Evolutionary conservation across 1,140 invertebrate genomes (phyloP), one percentile per base, ranked within the genome.

Genomic region (Drosophila kanapiae): DNA sequence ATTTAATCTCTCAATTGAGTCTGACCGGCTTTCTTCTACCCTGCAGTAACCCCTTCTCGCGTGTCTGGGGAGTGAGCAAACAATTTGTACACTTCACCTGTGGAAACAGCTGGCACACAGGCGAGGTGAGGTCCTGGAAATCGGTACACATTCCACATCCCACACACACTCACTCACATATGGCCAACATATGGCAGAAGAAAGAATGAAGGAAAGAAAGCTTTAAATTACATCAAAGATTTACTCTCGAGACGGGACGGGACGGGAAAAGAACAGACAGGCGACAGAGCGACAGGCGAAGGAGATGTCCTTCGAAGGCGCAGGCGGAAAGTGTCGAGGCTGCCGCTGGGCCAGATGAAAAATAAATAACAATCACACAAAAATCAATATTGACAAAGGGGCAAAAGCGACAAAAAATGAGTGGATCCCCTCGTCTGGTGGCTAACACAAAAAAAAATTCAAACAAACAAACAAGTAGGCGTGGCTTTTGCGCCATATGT

Each of bases 331-430:
- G 67, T 71, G 69, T 72, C 69, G 63, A 38, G 51, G 51, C 51
- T 54, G 16, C 49, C 35, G 38, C 56, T 62, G 74, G 61, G 79
- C 71, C 74, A 75, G 76, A 86, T 82, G 81, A 84, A 86, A 86
- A 86, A 86, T 86, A 86, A 86, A 86, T 86, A 86, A 86, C 82
- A 86, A 86, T 86, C 82, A 86, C 61, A 86, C 63, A 75, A 86
- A 86, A 86, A 86, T 86, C 82, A 86, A 86, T 86, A 86, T 86
- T 86, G 82, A 86, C 82, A 79, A 80, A 58, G 60, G 60, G 43
- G 43, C 40, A 42, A 35, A 37, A 40, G 23, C n/a, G 42, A 51
- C 33, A 51, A 65, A 67, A 63, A 54, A 38, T 14, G n/a, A 38
- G 18, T 31, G 38, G 40, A 35, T 23, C 6, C 18, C 16, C 3